Conservation (phyloP, 2,888 invertebrate species). For the Petrolisthes cinctipes region DNA sequence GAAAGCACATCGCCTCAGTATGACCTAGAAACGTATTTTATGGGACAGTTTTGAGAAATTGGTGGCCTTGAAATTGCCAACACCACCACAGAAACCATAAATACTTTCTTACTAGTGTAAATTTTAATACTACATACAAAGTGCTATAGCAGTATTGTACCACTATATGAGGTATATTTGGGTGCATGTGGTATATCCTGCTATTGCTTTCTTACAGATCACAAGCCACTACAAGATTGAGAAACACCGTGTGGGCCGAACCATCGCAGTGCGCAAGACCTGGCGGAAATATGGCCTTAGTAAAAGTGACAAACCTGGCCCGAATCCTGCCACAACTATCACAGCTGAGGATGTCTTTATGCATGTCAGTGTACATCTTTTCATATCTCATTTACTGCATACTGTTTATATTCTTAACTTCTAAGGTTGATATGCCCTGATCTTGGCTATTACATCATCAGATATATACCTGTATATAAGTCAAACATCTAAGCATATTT, state of each 20-base stretch:
- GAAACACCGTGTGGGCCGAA: constrained; percentile 81
- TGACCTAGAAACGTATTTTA: no score
- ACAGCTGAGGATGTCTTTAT: constrained; percentile 95
- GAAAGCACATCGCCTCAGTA: no score
- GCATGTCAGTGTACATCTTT: constrained; percentile 73
- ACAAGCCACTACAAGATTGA: constrained; percentile 88
- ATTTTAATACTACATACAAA: no score
- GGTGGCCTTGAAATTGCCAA: no score
- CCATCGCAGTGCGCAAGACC: constrained; percentile 91
- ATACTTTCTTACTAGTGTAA: no score
- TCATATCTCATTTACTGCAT: not conserved
- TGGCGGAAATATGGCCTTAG: constrained; percentile 97
- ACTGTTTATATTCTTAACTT: not conserved
- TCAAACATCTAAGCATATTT: not conserved
- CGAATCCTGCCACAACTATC: constrained; percentile 97
- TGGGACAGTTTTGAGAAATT: no score
- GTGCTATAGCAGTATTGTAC: no score
- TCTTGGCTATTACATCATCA: not conserved
- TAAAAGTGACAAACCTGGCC: constrained; percentile 91
- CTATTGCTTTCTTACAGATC: constrained; percentile 67
- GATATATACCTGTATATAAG: not conserved
- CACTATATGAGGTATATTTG: not conserved
- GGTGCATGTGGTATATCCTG: not conserved
- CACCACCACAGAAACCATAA: no score
- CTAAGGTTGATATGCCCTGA: not conserved